Evolutionary conservation across 2,113 vertebrate species (phyloP), one percentile per base, ranked within the genome.

Genomic region (Chrysemys picta): DNA sequence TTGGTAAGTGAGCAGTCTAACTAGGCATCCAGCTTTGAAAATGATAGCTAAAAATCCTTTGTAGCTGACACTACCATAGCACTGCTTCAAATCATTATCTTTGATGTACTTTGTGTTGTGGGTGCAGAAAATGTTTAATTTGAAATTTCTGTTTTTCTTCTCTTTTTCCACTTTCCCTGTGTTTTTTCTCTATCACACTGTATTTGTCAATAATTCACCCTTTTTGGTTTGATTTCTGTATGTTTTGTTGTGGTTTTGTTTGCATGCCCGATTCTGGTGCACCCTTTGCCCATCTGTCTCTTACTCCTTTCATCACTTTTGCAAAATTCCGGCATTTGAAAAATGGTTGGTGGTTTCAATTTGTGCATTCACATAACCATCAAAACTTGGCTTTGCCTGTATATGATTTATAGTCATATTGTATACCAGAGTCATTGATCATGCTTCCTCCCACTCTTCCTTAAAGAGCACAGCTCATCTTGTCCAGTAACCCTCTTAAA

Each of bases 401-500:
- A 57, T 5, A 13, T 6, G 11, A 24, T 84, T 6, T 4, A 29
- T 80, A n/a, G 27, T 49, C 82, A 9, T 76, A 50, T 1, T 35
- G 56, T 65, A 14, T 22, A 31, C 11, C 24, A 24, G 16, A 38
- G 62, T 47, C 93, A 90, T 76, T 47, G 42, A 3, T 12, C 3
- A 72, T 42, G 7, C 11, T 79, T 54, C 21, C 17, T 81, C 12
- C 12, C 35, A 19, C 5, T 82, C 42, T 76, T 54, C 82, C 47
- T 54, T 5, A 49, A 87, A 42, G 8, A 53, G 82, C 75, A 85
- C 96, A 89, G 21, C 96, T 97, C 92, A 54, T 72, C 85, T 8
- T 83, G 80, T 27, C 97, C 94, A 96, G 72, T 99, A 98, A 99
- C 97, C 96, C 97, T 98, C 53, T 98, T 96, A 97, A 97, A 31